These are phyloP conservation scores for Digitonthophagus gazella DNA, from an alignment of 2,888 invertebrate species.

Conservation along the genomic window DNA sequence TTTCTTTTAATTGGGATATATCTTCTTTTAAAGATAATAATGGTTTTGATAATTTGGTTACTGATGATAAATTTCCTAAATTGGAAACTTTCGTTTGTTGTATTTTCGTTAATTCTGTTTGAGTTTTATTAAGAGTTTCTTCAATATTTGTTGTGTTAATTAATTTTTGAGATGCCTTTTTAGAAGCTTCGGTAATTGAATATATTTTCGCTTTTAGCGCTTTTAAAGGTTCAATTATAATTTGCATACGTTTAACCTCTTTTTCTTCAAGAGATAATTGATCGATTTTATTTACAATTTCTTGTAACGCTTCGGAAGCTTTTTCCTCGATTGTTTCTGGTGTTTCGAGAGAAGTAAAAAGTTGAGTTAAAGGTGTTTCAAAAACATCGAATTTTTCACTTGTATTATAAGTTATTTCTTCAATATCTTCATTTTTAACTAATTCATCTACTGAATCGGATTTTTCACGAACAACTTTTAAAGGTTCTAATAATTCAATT, in stretches of 20 bases:
- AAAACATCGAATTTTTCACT: constrained; percentile 6
- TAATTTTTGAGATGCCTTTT: neutral
- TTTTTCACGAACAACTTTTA: constrained; percentile 1
- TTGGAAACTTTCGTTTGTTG: neutral
- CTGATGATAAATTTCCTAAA: neutral
- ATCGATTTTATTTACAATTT: constrained; percentile 8
- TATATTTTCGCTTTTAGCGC: constrained; percentile 12
- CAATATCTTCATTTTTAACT: constrained; percentile 3
- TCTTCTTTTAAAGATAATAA: constrained; percentile 1
- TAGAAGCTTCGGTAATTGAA: constrained; percentile 9
- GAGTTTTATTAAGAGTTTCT: neutral
- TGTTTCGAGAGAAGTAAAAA: constrained; percentile 9
- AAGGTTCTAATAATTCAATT: constrained; percentile 3
- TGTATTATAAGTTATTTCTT: neutral
- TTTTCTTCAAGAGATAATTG: neutral
- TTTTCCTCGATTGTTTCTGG: constrained; percentile 13
- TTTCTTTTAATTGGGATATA: constrained; percentile 7
- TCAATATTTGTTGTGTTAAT: constrained; percentile 7
- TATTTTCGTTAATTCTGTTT: neutral
- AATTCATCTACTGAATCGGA: constrained; percentile 9
- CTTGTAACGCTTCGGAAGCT: constrained; percentile 1
- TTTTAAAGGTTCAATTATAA: constrained; percentile 7
- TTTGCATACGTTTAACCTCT: constrained; percentile 9
- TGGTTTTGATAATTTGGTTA: constrained; percentile 13
- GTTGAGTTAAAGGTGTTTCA: neutral